These are phyloP conservation scores for Caenorhabditis sp. DNA, from an alignment of 2,888 invertebrate species.

Conservation along the genomic window DNA sequence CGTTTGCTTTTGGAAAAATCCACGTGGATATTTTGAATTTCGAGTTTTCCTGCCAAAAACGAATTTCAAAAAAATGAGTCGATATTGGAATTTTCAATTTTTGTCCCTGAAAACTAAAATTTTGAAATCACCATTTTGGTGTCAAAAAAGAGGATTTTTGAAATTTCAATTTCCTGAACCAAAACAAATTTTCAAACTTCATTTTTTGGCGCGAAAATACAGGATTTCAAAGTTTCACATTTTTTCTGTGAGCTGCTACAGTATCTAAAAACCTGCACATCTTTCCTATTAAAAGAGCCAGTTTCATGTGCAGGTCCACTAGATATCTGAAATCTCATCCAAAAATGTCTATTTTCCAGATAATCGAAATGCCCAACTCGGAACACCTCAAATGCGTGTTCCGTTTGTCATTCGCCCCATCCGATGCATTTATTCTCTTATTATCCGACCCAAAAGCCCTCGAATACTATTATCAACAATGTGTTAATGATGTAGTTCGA, in stretches of 20 bases:
- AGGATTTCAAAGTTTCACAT: too few species aligned
- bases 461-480: constrained; percentile 77
- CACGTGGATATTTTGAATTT: too few species aligned
- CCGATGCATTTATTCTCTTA: constrained; percentile 84
- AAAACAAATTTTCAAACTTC: too few species aligned
- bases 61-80: background rate
- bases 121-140: background rate
- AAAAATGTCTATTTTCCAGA: constrained; percentile 74
- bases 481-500: constrained; percentile 91
- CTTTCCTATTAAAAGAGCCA: too few species aligned
- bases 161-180: too few species aligned
- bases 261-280: too few species aligned
- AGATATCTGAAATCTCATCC: background rate
- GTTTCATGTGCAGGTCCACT: too few species aligned
- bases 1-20: too few species aligned
- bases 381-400: constrained; percentile 88
- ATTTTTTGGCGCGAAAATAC: too few species aligned
- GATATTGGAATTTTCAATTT: too few species aligned
- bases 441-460: constrained; percentile 85
- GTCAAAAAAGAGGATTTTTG: background rate
- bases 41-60: background rate
- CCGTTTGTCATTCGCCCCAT: constrained; percentile 87
- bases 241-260: too few species aligned
- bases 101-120: too few species aligned
- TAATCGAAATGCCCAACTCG: constrained; percentile 87